phyloP scores from a whole-genome alignment of 2,888 invertebrate genomes.

The Brenthis ino region DNA sequence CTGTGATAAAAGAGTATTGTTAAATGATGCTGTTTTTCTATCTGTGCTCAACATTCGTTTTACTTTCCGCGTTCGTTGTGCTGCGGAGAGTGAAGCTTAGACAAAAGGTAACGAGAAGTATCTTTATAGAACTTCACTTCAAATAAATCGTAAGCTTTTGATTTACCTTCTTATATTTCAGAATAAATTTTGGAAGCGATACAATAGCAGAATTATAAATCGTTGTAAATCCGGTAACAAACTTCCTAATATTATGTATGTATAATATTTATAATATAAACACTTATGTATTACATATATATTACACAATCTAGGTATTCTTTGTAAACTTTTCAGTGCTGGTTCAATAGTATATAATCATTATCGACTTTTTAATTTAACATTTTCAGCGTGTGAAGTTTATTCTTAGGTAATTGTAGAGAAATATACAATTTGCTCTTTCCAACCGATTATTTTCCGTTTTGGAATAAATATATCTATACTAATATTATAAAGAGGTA shows the following conservation, averaged over 20 bases:
- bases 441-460: too few relatives aligned
- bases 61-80: slow-evolving; percentile 55
- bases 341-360: too few relatives aligned
- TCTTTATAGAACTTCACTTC: background rate
- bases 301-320: too few relatives aligned
- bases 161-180: slow-evolving; percentile 1
- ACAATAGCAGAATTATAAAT: slow-evolving; percentile 8
- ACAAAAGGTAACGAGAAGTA: slow-evolving; percentile 49
- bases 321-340: too few relatives aligned
- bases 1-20: slow-evolving; percentile 43
- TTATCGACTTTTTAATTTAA: too few relatives aligned
- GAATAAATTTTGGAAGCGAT: slow-evolving; percentile 16
- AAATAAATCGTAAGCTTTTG: background rate
- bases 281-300: too few relatives aligned
- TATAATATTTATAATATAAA: background rate
- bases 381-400: too few relatives aligned
- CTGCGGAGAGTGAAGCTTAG: slow-evolving; percentile 54
- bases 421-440: too few relatives aligned
- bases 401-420: too few relatives aligned
- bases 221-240: slow-evolving; percentile 24
- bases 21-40: slow-evolving; percentile 60
- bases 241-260: slow-evolving; percentile 19
- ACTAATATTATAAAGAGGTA: too few relatives aligned
- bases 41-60: slow-evolving; percentile 57
- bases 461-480: too few relatives aligned